A percentile compares a stretch with the other conserved stretches of the same genome.
These are phyloP conservation scores for Aphidius ervi DNA, from an alignment of 1,140 invertebrate species.

Conservation along the genomic window DNA sequence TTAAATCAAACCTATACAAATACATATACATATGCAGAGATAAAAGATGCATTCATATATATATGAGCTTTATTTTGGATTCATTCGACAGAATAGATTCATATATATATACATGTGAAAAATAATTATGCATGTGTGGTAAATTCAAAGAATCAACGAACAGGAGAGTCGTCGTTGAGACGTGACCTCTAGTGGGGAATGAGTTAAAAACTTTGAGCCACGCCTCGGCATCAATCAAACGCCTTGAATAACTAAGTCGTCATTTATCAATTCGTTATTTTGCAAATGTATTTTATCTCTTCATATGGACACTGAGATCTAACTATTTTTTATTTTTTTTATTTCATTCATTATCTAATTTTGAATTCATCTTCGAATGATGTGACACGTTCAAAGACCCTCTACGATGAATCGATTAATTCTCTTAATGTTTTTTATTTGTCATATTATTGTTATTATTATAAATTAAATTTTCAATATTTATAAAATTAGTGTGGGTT, in stretches of 20 bases:
- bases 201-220: conserved; percentile 18
- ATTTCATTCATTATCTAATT: too few species aligned
- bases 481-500: too few species aligned
- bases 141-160: conserved; percentile 16
- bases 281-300: conserved; percentile 17
- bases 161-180: conserved; percentile 16
- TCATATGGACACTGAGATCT: neutral
- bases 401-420: too few species aligned
- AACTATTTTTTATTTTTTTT: neutral
- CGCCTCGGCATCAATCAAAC: conserved; percentile 27
- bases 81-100: neutral
- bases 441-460: too few species aligned
- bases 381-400: too few species aligned
- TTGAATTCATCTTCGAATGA: too few species aligned
- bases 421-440: too few species aligned
- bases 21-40: neutral
- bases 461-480: too few species aligned
- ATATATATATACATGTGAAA: neutral
- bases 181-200: conserved; percentile 20
- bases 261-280: conserved; percentile 30
- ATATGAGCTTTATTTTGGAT: neutral
- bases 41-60: neutral
- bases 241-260: conserved; percentile 28
- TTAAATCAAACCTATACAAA: conserved; percentile 14
- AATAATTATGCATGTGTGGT: conserved; percentile 4